Evolutionary conservation across 2,888 invertebrate species (phyloP).

Genomic region (Caenorhabditis sp.): DNA sequence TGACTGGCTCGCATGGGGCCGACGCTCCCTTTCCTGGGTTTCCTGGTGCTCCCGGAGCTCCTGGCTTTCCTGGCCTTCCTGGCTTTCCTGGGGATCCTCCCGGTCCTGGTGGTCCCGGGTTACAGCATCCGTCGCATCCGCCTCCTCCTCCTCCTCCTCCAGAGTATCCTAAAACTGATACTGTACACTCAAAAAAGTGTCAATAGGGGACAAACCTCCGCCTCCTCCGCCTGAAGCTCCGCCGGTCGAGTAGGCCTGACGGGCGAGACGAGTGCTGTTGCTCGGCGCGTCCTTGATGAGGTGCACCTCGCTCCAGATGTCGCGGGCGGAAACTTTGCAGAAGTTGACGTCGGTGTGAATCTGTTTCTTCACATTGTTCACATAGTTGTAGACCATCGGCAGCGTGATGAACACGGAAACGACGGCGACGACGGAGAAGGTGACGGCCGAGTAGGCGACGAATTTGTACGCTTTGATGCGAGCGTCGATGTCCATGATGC

Average conservation of each 20-base stretch:
- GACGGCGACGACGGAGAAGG: slow-evolving; percentile 74
- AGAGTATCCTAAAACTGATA: slow-evolving; percentile 24
- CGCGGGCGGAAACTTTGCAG: slow-evolving; percentile 77
- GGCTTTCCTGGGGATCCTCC: slow-evolving; percentile 64
- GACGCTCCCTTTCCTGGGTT: slow-evolving; percentile 62
- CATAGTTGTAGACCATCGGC: slow-evolving; percentile 77
- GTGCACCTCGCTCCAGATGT: slow-evolving; percentile 78
- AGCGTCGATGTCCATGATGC: slow-evolving; percentile 65
- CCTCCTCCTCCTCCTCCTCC: slow-evolving; percentile 43
- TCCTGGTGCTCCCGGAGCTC: slow-evolving; percentile 67
- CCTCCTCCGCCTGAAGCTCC: slow-evolving; percentile 38
- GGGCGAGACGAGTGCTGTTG: slow-evolving; percentile 68
- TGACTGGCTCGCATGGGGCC: slow-evolving; percentile 63
- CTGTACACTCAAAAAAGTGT: neutral
- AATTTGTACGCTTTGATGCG: slow-evolving; percentile 67
- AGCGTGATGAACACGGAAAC: slow-evolving; percentile 75
- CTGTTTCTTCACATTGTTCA: slow-evolving; percentile 71
- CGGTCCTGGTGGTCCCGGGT: slow-evolving; percentile 65
- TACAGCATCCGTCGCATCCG: slow-evolving; percentile 63
- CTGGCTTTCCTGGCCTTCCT: slow-evolving; percentile 63
- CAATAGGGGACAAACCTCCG: neutral
- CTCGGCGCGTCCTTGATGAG: slow-evolving; percentile 71
- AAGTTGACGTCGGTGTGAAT: slow-evolving; percentile 75
- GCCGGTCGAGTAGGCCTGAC: slow-evolving; percentile 68
- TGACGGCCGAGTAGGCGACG: slow-evolving; percentile 69